Base-by-base conservation (phyloP, 2,797 vertebrate species). In the Capromys pilorides region DNA sequence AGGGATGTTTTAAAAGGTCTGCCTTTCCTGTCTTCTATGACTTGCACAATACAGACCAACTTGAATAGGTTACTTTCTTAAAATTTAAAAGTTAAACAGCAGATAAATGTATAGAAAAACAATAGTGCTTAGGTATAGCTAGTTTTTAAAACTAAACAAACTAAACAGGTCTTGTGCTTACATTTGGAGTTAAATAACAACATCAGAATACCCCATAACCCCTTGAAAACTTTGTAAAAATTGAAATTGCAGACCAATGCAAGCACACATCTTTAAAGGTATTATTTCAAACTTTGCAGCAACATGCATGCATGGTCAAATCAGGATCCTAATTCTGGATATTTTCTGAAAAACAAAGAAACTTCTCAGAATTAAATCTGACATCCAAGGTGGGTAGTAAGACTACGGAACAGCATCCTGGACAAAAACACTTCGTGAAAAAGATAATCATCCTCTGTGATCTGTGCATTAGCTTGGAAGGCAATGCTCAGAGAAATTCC, bases 61-160 rank as follows among this genome's bases (percentile, higher is more conserved):
- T 66, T 22, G 16, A 93, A 81, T 0, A 90, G 39, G 92, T 12
- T 8, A 89, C 26, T 86, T 86, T 86, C 67, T 83, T 88, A 13
- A 95, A 59, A 91, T 57, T 88, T 93, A 91, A 90, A 93, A 59
- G 64, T 69, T 67, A 69, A 79, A 89, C 0, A 57, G 61, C 10
- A 12, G 9, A 93, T 86, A 33, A 6, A 26, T 9, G 4, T 78
- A 79, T 6, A 88, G n/a, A 21, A 82, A 87, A 84, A 77, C 1
- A 77, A 86, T 7, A 67, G 75, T 14, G 24, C 41, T 84, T 88
- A 67, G 33, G 57, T 85, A 12, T 19, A 95, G 26, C 45, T 4
- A 88, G 51, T n/a, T 67, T 81, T 69, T 69, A 39, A 90, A 85
- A 93, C 62, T 36, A 93, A 88, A 54, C 85, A 24, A 90, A 75